Base-by-base conservation (phyloP, 2,113 vertebrate species). In the Apus apus region DNA sequence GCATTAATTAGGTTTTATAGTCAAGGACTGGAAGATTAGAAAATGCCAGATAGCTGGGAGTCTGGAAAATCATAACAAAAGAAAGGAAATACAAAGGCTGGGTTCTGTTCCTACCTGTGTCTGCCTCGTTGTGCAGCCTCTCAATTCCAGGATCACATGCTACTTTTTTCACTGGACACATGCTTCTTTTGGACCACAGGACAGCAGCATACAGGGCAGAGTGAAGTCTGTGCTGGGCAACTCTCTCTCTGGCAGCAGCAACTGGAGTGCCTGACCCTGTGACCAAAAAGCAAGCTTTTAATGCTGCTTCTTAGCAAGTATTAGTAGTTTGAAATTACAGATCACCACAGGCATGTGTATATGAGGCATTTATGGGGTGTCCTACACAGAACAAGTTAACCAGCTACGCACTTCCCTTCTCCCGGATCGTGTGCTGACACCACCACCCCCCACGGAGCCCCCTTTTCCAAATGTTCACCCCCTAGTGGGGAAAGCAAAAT, bases 1-100 rank as follows among this genome's bases (percentile, higher is more conserved):
- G 61, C 48, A 87, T 91, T 64, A 89, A 95, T 91, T 91, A 81
- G 72, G 29, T 91, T 91, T 93, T 50, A 57, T 10, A 68, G 77
- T 43, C 74, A 68, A 73, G 43, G 75, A 56, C 60, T 65, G 2
- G 0, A 70, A 70, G 73, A 54, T 46, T 84, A 85, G 68, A 80
- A 93, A 87, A 81, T 82, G 34, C 32, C 68, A 82, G 82, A 32
- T 65, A 90, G 74, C 48, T 85, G 57, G 13, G n/a, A 86, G 25
- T 40, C 68, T 40, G 75, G 7, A 57, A 32, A 54, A 36, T 43
- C 4, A 8, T 5, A 21, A 30, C 27, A 20, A 46, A n/a, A 29
- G 13, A 29, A 70, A 74, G 29, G 43, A 53, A 74, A 79, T 11
- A 68, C 16, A 71, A 54, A 64, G 57, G 43, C 48, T 51, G 16